phyloP scores from a whole-genome alignment of 2,888 invertebrate species.

The Drosophila phalerata region DNA sequence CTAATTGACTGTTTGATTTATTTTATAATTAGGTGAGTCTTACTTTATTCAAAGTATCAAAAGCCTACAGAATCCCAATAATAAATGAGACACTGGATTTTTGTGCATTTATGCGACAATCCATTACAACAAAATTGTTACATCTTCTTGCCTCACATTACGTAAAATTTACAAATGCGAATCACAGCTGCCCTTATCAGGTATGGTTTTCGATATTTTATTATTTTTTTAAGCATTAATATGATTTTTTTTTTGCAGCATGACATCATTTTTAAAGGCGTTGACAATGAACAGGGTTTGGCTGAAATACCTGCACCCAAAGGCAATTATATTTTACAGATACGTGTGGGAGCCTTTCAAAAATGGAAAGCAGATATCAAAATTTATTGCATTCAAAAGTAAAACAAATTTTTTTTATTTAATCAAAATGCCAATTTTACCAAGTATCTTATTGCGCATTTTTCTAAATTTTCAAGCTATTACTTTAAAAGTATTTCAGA shows the following conservation, averaged over 20 bases:
- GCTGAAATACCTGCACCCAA: slow-evolving; percentile 40
- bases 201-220: background rate
- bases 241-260: slow-evolving; percentile 4
- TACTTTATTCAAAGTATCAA: slow-evolving; percentile 6
- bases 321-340: slow-evolving; percentile 29
- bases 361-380: slow-evolving; percentile 31
- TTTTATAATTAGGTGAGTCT: slow-evolving; percentile 13
- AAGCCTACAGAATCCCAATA: slow-evolving; percentile 9
- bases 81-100: slow-evolving; percentile 36
- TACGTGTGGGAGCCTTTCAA: slow-evolving; percentile 25
- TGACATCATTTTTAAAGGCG: slow-evolving; percentile 20
- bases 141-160: background rate
- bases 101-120: slow-evolving; percentile 20
- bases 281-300: background rate
- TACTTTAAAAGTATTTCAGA: too few relatives aligned
- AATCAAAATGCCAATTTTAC: too few relatives aligned
- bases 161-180: background rate
- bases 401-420: background rate
- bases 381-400: background rate
- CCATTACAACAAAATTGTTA: background rate
- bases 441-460: too few relatives aligned
- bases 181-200: background rate
- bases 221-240: background rate
- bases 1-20: too few relatives aligned
- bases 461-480: too few relatives aligned